Percentiles rank a stretch among this genome's conserved stretches.
phyloP scores from a whole-genome alignment of 2,113 vertebrate species.

The Tragelaphus strepsiceros region DNA sequence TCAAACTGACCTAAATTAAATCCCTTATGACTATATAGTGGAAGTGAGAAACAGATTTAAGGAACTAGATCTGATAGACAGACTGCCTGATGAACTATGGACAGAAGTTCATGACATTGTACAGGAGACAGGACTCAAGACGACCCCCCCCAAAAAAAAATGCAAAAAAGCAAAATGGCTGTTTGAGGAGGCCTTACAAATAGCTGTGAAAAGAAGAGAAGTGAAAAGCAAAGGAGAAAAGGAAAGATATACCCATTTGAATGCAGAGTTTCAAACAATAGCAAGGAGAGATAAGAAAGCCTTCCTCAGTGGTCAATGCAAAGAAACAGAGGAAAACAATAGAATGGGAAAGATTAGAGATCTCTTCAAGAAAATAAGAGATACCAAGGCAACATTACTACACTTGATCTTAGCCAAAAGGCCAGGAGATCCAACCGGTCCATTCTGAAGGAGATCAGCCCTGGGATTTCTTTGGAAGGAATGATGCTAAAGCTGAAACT shows the following conservation, averaged over 20 bases:
- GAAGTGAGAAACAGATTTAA: not conserved
- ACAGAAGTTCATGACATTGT: not conserved
- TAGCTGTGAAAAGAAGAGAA: not conserved
- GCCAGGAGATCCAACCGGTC: too few relatives aligned
- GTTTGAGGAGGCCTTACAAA: not conserved
- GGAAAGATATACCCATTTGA: not conserved
- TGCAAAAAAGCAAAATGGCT: not conserved
- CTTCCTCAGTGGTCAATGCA: not conserved
- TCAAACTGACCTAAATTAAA: not conserved
- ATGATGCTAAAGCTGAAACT: too few relatives aligned
- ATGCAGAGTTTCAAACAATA: not conserved
- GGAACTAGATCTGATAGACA: not conserved
- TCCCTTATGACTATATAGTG: not conserved
- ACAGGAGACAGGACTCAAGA: not conserved
- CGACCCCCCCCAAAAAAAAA: not conserved
- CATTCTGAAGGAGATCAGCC: too few relatives aligned
- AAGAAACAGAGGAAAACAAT: not conserved
- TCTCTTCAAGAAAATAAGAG: not conserved
- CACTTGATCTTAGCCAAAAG: too few relatives aligned
- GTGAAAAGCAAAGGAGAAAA: not conserved
- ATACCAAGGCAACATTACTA: too few relatives aligned
- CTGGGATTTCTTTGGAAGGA: too few relatives aligned
- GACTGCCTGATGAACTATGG: not conserved
- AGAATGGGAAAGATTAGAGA: not conserved
- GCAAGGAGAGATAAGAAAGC: not conserved